Conservation (phyloP, 2,888 invertebrate genomes). For the Trachelus troglodyta region DNA sequence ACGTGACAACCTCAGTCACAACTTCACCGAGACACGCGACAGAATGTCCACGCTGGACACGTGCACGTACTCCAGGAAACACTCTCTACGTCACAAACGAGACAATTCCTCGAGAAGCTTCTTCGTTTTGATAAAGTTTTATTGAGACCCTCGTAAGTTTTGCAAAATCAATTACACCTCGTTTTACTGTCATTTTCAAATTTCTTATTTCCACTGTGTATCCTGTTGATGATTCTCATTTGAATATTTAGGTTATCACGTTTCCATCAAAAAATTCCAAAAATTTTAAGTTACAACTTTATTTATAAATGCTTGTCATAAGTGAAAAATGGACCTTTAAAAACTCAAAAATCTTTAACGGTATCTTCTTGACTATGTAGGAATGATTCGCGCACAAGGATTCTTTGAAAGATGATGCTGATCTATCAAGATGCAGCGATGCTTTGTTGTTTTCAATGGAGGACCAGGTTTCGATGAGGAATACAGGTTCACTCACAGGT, state of each 20-base stretch:
- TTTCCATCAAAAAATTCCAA: not conserved
- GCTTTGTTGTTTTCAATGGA: not conserved
- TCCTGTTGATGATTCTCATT: not conserved
- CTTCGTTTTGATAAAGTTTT: not conserved
- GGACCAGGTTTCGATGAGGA: slow-evolving; percentile 10
- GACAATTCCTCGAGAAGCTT: not conserved
- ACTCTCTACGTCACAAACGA: not conserved
- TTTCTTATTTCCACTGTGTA: not conserved
- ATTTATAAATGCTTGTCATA: not conserved
- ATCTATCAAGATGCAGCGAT: not conserved
- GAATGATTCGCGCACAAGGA: not conserved
- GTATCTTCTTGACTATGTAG: not conserved
- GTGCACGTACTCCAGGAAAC: slow-evolving; percentile 18
- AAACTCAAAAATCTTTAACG: not conserved
- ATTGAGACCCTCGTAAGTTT: not conserved
- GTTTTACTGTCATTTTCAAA: not conserved
- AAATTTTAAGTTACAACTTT: not conserved
- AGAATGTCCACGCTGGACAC: slow-evolving; percentile 19
- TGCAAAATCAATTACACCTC: not conserved
- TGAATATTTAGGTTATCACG: not conserved
- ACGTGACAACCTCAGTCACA: slow-evolving; percentile 17
- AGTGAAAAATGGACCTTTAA: not conserved
- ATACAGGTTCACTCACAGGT: slow-evolving; percentile 45
- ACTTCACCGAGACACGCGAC: slow-evolving; percentile 7
- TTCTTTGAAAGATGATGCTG: not conserved